phyloP scores from a whole-genome alignment of 2,888 invertebrate genomes.

The Leistus spinibarbis region DNA sequence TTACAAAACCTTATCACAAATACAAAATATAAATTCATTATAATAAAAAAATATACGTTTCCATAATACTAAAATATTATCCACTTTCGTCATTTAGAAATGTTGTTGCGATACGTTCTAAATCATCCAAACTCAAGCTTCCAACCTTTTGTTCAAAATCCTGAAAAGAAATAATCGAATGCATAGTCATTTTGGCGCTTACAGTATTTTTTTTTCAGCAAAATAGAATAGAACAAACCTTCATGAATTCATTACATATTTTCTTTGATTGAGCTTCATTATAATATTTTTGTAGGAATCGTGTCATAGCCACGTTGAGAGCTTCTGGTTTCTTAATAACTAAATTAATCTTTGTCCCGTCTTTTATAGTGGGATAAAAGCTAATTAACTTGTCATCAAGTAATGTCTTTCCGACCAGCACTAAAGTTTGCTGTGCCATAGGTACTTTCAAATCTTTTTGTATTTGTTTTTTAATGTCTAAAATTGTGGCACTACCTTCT shows the following conservation, averaged over 20 bases:
- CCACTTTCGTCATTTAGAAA: conserved; percentile 51
- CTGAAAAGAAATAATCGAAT: not conserved
- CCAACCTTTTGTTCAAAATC: conserved; percentile 55
- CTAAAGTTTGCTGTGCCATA: conserved; percentile 70
- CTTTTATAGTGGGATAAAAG: conserved; percentile 74
- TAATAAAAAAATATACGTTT: conserved; percentile 15
- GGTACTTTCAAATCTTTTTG: conserved; percentile 69
- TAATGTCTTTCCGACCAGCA: conserved; percentile 73
- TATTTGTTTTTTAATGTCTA: conserved; percentile 72
- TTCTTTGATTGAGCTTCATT: conserved; percentile 68
- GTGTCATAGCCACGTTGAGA: conserved; percentile 63
- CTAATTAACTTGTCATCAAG: conserved; percentile 73
- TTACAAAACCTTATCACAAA: conserved; percentile 9
- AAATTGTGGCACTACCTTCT: conserved; percentile 64
- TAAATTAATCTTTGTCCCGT: conserved; percentile 75
- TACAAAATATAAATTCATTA: conserved; percentile 6
- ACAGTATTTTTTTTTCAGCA: not conserved
- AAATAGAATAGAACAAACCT: conserved; percentile 47
- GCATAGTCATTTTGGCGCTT: not conserved
- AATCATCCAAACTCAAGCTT: conserved; percentile 56
- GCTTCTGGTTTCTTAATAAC: conserved; percentile 72
- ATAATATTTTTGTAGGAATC: conserved; percentile 67
- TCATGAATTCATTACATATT: conserved; percentile 65
- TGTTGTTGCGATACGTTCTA: conserved; percentile 56
- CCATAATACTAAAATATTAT: conserved; percentile 31